A percentile compares a stretch with the other conserved stretches of the same genome.
Evolutionary conservation across 2,113 vertebrate genomes (phyloP).

Genomic region (Crotalus tigris): DNA sequence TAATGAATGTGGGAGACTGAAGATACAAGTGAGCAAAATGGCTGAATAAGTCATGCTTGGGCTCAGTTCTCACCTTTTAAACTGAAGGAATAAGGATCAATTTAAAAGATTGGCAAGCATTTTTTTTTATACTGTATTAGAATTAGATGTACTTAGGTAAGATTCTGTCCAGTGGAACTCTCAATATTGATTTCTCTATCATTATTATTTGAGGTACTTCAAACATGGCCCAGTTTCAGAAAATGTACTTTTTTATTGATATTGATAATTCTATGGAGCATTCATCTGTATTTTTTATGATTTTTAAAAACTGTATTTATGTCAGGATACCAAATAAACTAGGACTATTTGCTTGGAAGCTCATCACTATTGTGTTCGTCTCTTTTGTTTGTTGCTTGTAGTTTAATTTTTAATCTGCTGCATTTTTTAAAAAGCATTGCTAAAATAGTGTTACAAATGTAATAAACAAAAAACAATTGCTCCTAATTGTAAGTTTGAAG

Average conservation of each 20-base stretch:
- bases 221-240: neutral
- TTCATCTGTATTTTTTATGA: neutral
- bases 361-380: neutral
- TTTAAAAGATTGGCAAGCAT: neutral
- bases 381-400: neutral
- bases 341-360: neutral
- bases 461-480: neutral
- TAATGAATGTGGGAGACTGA: neutral
- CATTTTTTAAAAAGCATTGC: neutral
- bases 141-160: neutral
- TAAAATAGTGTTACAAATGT: neutral
- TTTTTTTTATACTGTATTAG: neutral
- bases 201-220: neutral
- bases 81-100: neutral
- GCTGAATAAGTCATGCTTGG: neutral
- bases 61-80: neutral
- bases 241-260: neutral
- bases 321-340: neutral
- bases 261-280: neutral
- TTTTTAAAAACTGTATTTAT: neutral
- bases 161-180: neutral
- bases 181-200: neutral
- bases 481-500: neutral
- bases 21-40: neutral
- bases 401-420: neutral